Percentiles rank a stretch among this genome's conserved stretches.
phyloP scores from a whole-genome alignment of 2,888 invertebrate genomes.

The Agonum fuliginosum region DNA sequence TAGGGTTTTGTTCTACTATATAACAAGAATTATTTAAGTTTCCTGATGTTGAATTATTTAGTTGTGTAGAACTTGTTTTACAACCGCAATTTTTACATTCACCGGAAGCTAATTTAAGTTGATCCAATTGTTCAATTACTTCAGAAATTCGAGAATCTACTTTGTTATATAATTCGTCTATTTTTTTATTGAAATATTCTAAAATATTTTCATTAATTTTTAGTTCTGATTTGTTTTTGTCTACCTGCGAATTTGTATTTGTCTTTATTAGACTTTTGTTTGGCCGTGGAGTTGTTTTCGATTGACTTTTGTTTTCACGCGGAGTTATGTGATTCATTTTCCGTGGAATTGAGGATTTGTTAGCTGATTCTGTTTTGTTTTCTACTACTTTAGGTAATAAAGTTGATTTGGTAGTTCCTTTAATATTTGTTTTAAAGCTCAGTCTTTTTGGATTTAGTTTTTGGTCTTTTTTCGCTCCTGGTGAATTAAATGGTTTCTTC shows the following conservation, averaged over 20 bases:
- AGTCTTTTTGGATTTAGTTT: too few relatives aligned
- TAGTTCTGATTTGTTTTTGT: neutral
- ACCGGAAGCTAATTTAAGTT: neutral
- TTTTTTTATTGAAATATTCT: neutral
- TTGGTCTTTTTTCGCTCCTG: neutral
- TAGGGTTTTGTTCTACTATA: neutral
- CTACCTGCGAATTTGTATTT: neutral
- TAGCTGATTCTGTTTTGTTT: neutral
- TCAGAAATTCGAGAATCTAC: neutral
- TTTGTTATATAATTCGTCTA: neutral
- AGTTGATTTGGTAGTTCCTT: too few relatives aligned
- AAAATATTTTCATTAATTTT: too few relatives aligned
- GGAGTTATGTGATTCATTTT: neutral
- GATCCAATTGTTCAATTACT: neutral
- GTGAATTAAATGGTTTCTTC: neutral
- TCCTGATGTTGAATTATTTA: neutral
- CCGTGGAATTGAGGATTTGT: too few relatives aligned
- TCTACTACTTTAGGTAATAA: neutral
- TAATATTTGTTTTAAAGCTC: too few relatives aligned
- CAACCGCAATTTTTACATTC: neutral
- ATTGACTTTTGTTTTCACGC: neutral
- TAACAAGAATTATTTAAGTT: neutral
- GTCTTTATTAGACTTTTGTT: neutral
- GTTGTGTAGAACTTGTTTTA: too few relatives aligned
- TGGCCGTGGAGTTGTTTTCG: neutral